These are phyloP conservation scores for Sardina pilchardus DNA, from an alignment of 2,113 vertebrate species.

Conservation along the genomic window DNA sequence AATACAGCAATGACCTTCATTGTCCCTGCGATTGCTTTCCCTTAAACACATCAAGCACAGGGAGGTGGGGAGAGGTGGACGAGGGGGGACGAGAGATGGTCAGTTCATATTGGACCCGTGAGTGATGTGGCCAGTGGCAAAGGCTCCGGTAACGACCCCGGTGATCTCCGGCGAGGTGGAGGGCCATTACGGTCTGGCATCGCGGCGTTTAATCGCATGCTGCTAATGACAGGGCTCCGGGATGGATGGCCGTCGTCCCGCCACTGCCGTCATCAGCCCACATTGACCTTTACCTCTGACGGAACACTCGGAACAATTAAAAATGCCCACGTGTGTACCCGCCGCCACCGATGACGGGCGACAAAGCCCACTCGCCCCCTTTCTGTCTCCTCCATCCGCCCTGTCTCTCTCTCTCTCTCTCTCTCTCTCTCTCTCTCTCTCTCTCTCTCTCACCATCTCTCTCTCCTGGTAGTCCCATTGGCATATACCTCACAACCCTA, in stretches of 20 bases:
- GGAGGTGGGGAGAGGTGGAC: neutral
- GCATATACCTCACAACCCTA: neutral
- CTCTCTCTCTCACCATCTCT: too few relatives aligned
- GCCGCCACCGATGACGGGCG: neutral
- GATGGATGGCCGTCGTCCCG: constrained; percentile 14
- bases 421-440: neutral
- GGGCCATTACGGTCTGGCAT: constrained; percentile 20
- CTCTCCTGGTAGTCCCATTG: neutral
- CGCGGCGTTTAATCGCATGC: constrained; percentile 23
- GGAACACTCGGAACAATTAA: neutral
- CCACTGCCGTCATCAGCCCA: constrained; percentile 5
- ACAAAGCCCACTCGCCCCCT: neutral
- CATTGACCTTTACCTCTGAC: constrained; percentile 17
- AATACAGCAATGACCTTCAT: neutral
- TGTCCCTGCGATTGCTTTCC: neutral
- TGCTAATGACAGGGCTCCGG: constrained; percentile 13
- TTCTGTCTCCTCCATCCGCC: neutral
- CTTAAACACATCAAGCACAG: neutral
- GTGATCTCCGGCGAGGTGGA: neutral
- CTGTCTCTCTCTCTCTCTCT: neutral
- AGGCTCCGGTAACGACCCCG: neutral
- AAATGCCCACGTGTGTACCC: neutral
- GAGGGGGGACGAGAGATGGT: neutral
- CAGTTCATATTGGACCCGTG: neutral
- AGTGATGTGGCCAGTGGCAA: constrained; percentile 9